Evolutionary conservation across 2,113 vertebrate genomes (phyloP).

Genomic region (Orthochromis malagaraziensis): DNA sequence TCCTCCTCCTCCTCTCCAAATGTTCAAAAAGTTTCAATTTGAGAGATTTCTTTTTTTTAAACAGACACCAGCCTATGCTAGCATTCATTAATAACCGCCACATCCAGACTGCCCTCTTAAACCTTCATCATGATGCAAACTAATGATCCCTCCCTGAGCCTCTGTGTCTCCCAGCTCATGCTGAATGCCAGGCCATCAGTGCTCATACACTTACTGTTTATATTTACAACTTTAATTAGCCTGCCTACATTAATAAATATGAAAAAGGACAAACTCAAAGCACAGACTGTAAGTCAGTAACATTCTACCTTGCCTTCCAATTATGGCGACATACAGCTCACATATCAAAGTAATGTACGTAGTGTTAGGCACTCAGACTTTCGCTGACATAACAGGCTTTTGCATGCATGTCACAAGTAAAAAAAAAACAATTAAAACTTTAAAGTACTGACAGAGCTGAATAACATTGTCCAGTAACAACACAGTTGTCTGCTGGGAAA

Average conservation of each 20-base stretch:
- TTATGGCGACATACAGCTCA: not conserved
- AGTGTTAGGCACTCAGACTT: not conserved
- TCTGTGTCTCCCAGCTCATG: not conserved
- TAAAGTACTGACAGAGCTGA: not conserved
- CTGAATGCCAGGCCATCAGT: not conserved
- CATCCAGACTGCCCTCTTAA: not conserved
- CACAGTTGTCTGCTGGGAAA: not conserved
- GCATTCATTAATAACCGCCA: not conserved
- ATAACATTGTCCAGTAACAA: not conserved
- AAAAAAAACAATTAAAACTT: not conserved
- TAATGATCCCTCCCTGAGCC: not conserved
- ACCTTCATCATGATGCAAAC: constrained; percentile 24
- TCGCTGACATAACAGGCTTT: not conserved
- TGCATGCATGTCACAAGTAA: not conserved
- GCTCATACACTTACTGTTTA: not conserved
- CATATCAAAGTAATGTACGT: not conserved
- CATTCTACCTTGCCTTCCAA: not conserved
- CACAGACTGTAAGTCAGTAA: not conserved
- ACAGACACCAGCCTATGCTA: not conserved
- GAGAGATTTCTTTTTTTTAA: not conserved
- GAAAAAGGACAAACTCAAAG: not conserved
- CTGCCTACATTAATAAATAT: not conserved
- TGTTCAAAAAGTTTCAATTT: not conserved
- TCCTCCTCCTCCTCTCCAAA: not conserved
- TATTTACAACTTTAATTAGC: not conserved